Base-by-base conservation (phyloP, 2,113 vertebrate genomes). In the Cettia cetti region DNA sequence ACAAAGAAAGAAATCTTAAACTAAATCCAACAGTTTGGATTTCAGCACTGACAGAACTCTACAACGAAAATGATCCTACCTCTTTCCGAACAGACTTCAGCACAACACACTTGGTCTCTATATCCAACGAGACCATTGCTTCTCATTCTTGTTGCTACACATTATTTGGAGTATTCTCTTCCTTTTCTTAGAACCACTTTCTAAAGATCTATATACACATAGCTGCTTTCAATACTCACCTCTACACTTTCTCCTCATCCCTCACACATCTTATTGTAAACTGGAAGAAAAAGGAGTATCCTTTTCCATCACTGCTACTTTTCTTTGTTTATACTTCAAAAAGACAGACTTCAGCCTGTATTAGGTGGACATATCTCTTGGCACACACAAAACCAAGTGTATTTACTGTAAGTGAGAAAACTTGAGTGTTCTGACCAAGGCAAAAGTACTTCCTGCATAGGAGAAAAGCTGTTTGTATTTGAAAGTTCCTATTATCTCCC, bases 251-350 rank as follows among this genome's bases (percentile, higher is more conserved):
- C 64, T 28, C 14, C 64, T 50, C 50, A 57, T 45, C 9, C 13
- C 23, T 57, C 23, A 33, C 20, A 65, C 5, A 72, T 2, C 4
- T 10, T 33, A 56, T 0, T 28, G 6, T 3, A 52, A 86, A 49
- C 3, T 2, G 0, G 4, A 8, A 39, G 16, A 33, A 37, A 45
- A 70, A 30, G 15, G 4, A 40, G 3, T 10, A 21, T 10, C 0
- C 22, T 33, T 80, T 68, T 60, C 35, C 28, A 74, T 17, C 54
- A 49, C 56, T 35, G 17, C 31, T 64, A 11, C 28, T 82, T 64
- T 68, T 49, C 18, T 81, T 44, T 1, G 0, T 64, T 47, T 2
- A 1, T 30, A 56, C 3, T 3, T 65, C 12, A 70, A 44, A 9
- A 45, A 54, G 18, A 79, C 23, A 78, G 20, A 59, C 11, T 79